Base-by-base conservation (phyloP, 2,797 vertebrate genomes). In the Mormyrops attenuatus region DNA sequence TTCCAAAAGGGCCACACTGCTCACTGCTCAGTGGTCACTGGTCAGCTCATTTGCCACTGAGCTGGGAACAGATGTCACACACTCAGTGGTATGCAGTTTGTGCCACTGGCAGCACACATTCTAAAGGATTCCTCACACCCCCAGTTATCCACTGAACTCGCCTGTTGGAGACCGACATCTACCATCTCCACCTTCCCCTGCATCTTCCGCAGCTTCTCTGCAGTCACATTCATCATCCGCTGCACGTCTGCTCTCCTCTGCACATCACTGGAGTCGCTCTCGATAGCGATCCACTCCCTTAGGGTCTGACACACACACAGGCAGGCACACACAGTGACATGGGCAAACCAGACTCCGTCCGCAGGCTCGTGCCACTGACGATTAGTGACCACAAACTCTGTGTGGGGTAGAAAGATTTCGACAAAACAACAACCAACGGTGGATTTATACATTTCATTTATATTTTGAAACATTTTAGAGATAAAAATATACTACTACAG, bases 221-320 rank as follows among this genome's bases (percentile, higher is more conserved):
- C 95, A 0, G 91, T 93, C 89, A 93, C 63, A 1, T 95, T 94
- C 96, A 97, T 96, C 96, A 97, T 96, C 30, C 77, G 92, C 41
- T 96, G 94, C 0, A 96, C 88, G 3, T 96, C 94, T 0, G 91
- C 49, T 73, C 96, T 93, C 91, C 93, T 96, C 38, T 92, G 85
- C 13, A 94, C 69, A 13, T 96, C 95, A 87, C 95, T 96, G 89
- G 96, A 97, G 91, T 96, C 96, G 0, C 96, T 97, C 92, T 96
- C 95, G 0, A 97, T 92, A 2, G 95, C 93, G 60, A 96, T 93
- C 96, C 96, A 97, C 20, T 95, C 93, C 53, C 94, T 91, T 52
- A 97, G 93, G 66, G 91, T 82, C 96, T 96, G 34, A 87, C 89
- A 57, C 5, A 90, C 69, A 92, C 47, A 63, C 69, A 57, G 15